Evolutionary conservation across 2,797 vertebrate species (phyloP).

Genomic region (Coluber constrictor): DNA sequence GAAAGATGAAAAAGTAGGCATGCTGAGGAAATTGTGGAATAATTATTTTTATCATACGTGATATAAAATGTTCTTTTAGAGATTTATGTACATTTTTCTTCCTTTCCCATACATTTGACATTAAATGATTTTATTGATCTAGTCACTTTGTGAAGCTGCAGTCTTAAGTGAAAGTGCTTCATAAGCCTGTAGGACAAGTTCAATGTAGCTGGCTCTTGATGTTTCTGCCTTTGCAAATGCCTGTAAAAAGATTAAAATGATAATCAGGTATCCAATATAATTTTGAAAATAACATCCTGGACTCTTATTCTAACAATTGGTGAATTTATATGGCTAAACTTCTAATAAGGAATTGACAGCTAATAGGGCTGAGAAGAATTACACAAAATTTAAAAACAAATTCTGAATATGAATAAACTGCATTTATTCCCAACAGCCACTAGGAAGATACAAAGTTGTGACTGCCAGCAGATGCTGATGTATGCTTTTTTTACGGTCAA

Average conservation of each 20-base stretch:
- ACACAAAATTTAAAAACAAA: not conserved
- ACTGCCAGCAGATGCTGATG: not conserved
- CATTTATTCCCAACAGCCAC: not conserved
- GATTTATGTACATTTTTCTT: conserved; percentile 1
- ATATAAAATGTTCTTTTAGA: not conserved
- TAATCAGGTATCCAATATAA: rapidly evolving
- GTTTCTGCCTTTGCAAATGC: conserved; percentile 86
- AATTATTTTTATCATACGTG: not conserved
- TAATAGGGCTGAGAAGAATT: not conserved
- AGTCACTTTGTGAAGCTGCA: conserved; percentile 61
- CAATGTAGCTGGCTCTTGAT: conserved; percentile 82
- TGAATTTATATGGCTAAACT: not conserved
- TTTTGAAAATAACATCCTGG: not conserved
- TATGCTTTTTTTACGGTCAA: not conserved
- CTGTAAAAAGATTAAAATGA: conserved; percentile 64
- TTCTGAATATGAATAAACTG: not conserved
- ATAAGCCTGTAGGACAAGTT: conserved; percentile 84
- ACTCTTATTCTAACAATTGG: not conserved
- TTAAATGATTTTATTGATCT: rapidly evolving
- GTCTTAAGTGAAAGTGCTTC: conserved; percentile 72
- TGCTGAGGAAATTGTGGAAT: not conserved
- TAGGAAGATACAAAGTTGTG: not conserved
- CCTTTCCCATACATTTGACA: not conserved
- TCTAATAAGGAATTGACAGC: not conserved
- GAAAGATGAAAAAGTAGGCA: not conserved